Conservation (phyloP, 2,113 vertebrate genomes). For the Pseudopodoces humilis region DNA sequence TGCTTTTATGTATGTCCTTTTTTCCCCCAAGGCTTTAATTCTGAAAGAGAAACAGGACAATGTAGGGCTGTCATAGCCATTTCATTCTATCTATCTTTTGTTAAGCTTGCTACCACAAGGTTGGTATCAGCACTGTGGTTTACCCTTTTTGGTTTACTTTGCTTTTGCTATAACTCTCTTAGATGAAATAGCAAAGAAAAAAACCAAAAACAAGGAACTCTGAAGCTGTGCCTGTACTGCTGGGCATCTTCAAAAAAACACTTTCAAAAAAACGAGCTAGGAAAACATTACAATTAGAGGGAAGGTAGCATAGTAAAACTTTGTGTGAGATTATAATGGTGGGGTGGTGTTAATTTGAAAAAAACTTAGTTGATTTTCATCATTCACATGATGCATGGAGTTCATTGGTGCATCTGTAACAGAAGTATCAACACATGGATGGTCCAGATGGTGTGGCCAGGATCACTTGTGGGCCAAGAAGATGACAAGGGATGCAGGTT, state of each 20-base stretch:
- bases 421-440: neutral
- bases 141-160: conserved; percentile 4
- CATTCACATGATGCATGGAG: neutral
- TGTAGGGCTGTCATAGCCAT: neutral
- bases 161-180: neutral
- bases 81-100: neutral
- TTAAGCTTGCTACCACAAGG: neutral
- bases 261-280: neutral
- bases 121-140: conserved; percentile 19
- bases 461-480: neutral
- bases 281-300: neutral
- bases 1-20: neutral
- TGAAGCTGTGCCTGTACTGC: neutral
- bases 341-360: neutral
- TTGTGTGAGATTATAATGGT: neutral
- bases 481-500: neutral
- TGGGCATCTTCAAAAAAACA: neutral
- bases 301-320: neutral
- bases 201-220: neutral
- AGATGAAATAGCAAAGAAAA: neutral
- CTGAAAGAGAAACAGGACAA: neutral
- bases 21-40: neutral
- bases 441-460: neutral
- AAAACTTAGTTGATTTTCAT: neutral
- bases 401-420: fast-evolving